Evolutionary conservation across 2,888 invertebrate species (phyloP), one percentile per base, ranked within the genome.

Genomic region (Oconnorella tubifera): DNA sequence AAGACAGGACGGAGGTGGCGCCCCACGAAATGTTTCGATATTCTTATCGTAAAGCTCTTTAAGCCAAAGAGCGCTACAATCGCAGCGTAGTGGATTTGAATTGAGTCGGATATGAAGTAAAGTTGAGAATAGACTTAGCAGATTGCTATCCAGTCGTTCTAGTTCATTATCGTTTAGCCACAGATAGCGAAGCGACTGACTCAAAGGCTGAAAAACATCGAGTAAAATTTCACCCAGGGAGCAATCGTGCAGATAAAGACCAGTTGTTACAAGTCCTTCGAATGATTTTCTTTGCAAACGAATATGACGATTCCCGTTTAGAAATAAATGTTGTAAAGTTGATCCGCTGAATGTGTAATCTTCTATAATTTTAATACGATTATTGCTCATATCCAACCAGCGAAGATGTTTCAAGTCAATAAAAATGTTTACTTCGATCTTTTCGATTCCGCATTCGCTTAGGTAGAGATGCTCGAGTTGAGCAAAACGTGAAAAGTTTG

Each of bases 71-170:
- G 77, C 69, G 64, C 78, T 78, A 68, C 81, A 81, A 68, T 80
- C 79, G 68, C 81, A 81, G 62, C 80, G 78, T 31, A 80, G 73
- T 3, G 79, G 79, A 69, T 81, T 81, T 28, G 75, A 71, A n/a
- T 77, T 78, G 59, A 81, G 71, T 51, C 79, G 70, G 28, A 80
- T 67, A 66, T 80, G 79, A 53, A 72, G 74, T 58, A 81, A 66
- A 3, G 70, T 75, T 40, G 70, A 70, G 66, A 80, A 78, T 1
- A 78, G 61, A 33, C 74, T 72, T 29, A 73, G 62, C 74, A 79
- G 76, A 40, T 74, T 70, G 19, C 69, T 65, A 33, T 73, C 72
- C 33, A 81, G 73, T 28, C 71, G 66, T 59, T 77, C 76, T 61
- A 81, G 75, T 56, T 76, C 75, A 67, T 81, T 81, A 48, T 76